Percentiles rank a stretch among this genome's conserved stretches.
These are phyloP conservation scores for Tichodroma muraria DNA, from an alignment of 2,113 vertebrate genomes.

Conservation along the genomic window DNA sequence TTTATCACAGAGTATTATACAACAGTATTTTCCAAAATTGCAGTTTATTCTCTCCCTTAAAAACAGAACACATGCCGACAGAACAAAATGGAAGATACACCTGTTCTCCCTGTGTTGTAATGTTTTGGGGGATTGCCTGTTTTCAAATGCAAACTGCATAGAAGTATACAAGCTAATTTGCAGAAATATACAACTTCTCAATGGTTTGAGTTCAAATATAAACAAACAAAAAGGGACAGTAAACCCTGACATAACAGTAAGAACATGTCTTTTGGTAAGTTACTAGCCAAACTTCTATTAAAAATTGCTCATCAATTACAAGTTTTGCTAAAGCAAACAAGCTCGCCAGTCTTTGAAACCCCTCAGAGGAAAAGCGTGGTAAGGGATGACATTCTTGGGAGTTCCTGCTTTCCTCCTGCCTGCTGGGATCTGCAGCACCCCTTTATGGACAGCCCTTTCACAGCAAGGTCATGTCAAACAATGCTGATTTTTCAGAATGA, in stretches of 20 bases:
- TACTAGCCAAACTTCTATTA: not conserved
- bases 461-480: not conserved
- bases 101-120: not conserved
- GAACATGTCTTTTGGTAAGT: not conserved
- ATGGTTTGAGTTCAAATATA: not conserved
- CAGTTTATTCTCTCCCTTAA: not conserved
- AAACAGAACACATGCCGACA: not conserved
- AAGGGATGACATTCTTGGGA: not conserved
- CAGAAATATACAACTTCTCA: not conserved
- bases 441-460: not conserved
- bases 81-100: not conserved
- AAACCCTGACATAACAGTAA: not conserved
- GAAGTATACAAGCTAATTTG: not conserved
- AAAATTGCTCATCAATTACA: not conserved
- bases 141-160: not conserved
- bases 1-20: not conserved
- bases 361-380: rapidly evolving
- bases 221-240: not conserved
- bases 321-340: not conserved
- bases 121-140: not conserved
- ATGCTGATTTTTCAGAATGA: not conserved
- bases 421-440: not conserved
- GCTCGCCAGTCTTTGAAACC: not conserved
- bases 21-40: not conserved
- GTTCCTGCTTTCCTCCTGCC: not conserved